Evolutionary conservation across 2,888 invertebrate species (phyloP), one percentile per base, ranked within the genome.

Genomic region (Tinea semifulvella): DNA sequence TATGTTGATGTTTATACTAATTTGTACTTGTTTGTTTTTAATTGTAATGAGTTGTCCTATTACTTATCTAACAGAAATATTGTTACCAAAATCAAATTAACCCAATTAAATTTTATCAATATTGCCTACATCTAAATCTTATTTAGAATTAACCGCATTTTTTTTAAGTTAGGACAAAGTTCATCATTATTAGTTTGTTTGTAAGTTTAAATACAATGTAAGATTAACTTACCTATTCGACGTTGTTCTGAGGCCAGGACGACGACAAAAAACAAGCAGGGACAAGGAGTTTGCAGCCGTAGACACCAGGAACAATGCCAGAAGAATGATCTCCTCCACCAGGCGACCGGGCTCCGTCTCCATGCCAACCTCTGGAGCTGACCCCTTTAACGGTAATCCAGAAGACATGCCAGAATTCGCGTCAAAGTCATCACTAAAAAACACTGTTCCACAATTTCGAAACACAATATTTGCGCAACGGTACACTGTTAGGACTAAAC

Each of bases 171-270:
- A n/a, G n/a, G n/a, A n/a, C n/a, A n/a, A n/a, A n/a, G n/a, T n/a
- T n/a, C n/a, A n/a, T 26, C 11, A 26, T 26, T 26, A 3, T 26
- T 26, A 2, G 11, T 2, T 26, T 26, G 26, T 26, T 26, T 26
- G 3, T 26, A 2, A n/a, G n/a, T n/a, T n/a, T n/a, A n/a, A n/a
- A n/a, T n/a, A n/a, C n/a, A n/a, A n/a, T n/a, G 8, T 5, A 22
- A 35, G 35, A 59, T 14, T 16, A 47, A 63, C 82, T 76, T 74
- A 90, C 90, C 89, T 85, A 83, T 92, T 91, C 47, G 91, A 91
- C 56, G 91, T 87, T 52, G 90, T 91, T 58, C 91, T 83, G 42
- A 91, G 76, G 40, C 88, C 86, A 43, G 91, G 87, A 53, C 89
- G 82, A 56, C 87, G 82, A 63, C 87, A 85, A 72, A 92, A 91